A percentile compares a stretch with the other conserved stretches of the same genome.
These are phyloP conservation scores for Pectinophora gossypiella DNA, from an alignment of 1,140 invertebrate species.

Conservation along the genomic window DNA sequence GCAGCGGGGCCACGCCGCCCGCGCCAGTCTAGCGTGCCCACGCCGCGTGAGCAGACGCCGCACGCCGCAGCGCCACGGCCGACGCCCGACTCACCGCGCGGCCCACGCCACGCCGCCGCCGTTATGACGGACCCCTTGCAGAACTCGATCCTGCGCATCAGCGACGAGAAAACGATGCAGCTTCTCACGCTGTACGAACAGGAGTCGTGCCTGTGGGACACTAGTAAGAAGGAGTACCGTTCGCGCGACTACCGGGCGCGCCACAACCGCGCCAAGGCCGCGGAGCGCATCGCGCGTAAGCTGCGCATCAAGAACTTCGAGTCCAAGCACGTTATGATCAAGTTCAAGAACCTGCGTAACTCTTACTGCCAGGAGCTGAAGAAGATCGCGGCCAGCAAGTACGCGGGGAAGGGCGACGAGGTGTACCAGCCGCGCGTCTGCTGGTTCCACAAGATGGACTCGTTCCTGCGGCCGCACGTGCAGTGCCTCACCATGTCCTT, in stretches of 20 bases:
- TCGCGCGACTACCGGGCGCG: conserved; percentile 41
- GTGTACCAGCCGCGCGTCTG: conserved; percentile 32
- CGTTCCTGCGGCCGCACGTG: conserved; percentile 27
- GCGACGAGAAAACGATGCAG: conserved; percentile 34
- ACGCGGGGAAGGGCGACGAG: not conserved
- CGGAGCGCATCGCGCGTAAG: conserved; percentile 27
- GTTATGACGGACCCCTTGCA: not conserved
- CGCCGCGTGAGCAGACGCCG: conserved; percentile 19
- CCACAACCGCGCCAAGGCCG: conserved; percentile 27
- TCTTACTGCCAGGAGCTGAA: conserved; percentile 52
- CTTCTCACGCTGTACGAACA: conserved; percentile 39
- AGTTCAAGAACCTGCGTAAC: conserved; percentile 54
- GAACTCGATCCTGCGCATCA: conserved; percentile 31
- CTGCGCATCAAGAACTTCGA: conserved; percentile 40
- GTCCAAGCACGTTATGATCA: conserved; percentile 37
- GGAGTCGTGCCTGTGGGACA: conserved; percentile 52
- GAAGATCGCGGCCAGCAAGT: conserved; percentile 29
- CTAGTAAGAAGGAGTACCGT: conserved; percentile 16
- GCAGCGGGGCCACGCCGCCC: not conserved
- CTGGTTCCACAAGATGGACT: conserved; percentile 41
- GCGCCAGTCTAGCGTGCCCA: conserved; percentile 27
- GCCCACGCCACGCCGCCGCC: not conserved
- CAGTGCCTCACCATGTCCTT: conserved; percentile 5
- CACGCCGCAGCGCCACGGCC: conserved; percentile 9
- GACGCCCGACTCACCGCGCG: conserved; percentile 5